These are phyloP conservation scores for Otolemur garnettii DNA, from an alignment of 2,113 vertebrate genomes.

Conservation along the genomic window DNA sequence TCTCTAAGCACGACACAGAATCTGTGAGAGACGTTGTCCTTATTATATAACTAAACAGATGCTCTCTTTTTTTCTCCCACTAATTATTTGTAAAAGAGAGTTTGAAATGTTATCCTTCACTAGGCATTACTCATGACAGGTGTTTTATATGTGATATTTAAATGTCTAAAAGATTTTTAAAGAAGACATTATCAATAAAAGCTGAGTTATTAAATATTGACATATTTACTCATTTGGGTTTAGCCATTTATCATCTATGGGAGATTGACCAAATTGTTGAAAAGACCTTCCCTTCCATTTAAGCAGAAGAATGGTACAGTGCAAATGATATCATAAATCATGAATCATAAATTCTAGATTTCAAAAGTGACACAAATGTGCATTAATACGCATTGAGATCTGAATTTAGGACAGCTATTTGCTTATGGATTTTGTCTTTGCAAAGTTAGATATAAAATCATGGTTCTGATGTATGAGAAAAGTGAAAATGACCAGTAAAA, in stretches of 20 bases:
- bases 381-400: background rate
- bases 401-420: background rate
- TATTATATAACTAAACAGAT: conserved; percentile 14
- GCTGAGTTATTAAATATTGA: conserved; percentile 16
- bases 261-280: background rate
- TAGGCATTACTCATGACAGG: background rate
- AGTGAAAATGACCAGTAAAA: conserved; percentile 13
- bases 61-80: background rate
- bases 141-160: background rate
- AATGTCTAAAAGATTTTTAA: conserved; percentile 45
- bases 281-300: conserved; percentile 46
- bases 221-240: conserved; percentile 20
- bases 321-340: background rate
- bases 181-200: background rate
- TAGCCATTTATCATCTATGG: conserved; percentile 16
- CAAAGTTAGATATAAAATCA: conserved; percentile 23
- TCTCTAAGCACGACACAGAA: background rate
- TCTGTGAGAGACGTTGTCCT: background rate
- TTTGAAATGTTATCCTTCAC: background rate
- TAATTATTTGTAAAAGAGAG: conserved; percentile 3
- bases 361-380: background rate
- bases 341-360: conserved; percentile 15
- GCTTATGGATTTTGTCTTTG: background rate
- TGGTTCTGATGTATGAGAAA: background rate
- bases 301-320: background rate